Evolutionary conservation across 2,797 vertebrate genomes (phyloP).

Genomic region (Protosalanx chinensis): DNA sequence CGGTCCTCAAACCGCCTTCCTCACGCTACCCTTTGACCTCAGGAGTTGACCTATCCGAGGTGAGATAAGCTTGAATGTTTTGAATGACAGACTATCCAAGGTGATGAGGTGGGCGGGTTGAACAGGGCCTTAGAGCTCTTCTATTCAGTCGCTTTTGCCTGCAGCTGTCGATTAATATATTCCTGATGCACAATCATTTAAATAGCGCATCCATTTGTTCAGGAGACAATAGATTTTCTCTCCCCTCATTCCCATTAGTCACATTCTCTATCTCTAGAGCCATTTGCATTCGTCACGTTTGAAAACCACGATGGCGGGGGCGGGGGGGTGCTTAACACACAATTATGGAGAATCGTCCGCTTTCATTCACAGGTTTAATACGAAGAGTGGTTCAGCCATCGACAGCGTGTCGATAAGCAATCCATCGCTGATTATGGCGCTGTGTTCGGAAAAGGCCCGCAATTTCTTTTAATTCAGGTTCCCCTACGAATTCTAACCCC

Average conservation of each 20-base stretch:
- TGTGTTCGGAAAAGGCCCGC: background rate
- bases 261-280: constrained; percentile 29
- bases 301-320: constrained; percentile 1
- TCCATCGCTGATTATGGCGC: background rate
- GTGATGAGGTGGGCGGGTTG: background rate
- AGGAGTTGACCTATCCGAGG: background rate
- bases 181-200: constrained; percentile 33
- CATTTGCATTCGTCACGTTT: constrained; percentile 40
- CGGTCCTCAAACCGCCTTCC: background rate
- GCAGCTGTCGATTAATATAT: constrained; percentile 29
- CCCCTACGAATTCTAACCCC: background rate
- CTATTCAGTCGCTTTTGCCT: background rate
- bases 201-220: constrained; percentile 42
- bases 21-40: background rate
- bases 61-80: background rate
- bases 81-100: no score
- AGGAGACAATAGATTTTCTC: constrained; percentile 41
- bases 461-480: background rate
- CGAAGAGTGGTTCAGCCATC: background rate
- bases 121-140: background rate
- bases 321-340: background rate
- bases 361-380: background rate
- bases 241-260: constrained; percentile 34
- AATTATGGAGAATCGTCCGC: background rate
- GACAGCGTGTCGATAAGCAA: background rate